Base-by-base conservation (phyloP, 2,888 invertebrate species). In the Galeopsomyia nigrocyanea region DNA sequence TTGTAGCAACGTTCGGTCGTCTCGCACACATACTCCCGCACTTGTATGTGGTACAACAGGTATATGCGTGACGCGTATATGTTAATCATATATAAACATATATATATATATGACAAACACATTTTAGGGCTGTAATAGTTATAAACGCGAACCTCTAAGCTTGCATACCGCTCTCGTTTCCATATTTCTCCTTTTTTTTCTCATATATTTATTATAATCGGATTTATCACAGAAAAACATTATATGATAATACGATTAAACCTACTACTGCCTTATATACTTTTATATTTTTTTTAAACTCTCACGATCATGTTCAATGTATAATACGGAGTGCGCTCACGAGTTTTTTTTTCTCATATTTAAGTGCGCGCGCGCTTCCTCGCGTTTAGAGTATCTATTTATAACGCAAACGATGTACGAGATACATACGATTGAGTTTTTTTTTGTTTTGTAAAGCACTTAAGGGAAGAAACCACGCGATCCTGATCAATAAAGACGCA, bases 201-300 rank as follows among this genome's bases (percentile, higher is more conserved):
- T 62, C 6, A 60, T 67, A 63, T 66, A 78, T 78, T 79, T 78
- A 76, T 79, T 79, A 73, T 64, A 21, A 67, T 82, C 79, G 76
- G 80, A 80, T 84, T 84, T 85, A 85, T 85, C 85, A 85, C 85
- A 85, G 85, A 84, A 85, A 84, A 84, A 85, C 80, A 83, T 83
- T 81, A 82, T 79, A 81, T 67, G 66, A 80, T 79, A 81, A 82
- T 82, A 82, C 78, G 65, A 71, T 73, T 73, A 71, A 70, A 64
- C 58, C 70, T 73, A 75, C 70, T 56, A 57, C 53, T 74, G 55
- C 31, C 55, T 74, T 65, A 68, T 58, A 60, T 62, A 57, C 31
- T 47, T 71, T 68, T 39, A 39, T 39, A 39, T 39, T 72, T 71
- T 31, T 46, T 61, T 61, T 66, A 46, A 63, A 55, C 22, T 68